Percentiles rank a stretch among this genome's conserved stretches.
Evolutionary conservation across 1,140 invertebrate genomes (phyloP).

Genomic region (Gonioctena quinquepunctata): DNA sequence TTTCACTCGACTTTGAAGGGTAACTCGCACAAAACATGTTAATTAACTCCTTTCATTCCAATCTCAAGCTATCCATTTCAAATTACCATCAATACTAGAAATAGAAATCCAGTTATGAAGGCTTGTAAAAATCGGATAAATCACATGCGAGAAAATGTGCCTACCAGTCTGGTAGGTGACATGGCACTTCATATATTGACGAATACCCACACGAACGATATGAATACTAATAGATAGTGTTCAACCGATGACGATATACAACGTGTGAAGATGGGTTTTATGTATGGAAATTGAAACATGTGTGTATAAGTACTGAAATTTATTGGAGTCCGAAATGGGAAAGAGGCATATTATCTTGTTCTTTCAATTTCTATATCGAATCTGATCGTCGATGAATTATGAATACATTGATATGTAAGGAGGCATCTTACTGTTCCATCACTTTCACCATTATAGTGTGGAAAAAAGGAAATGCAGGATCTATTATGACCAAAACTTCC

Average conservation of each 20-base stretch:
- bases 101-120: not conserved
- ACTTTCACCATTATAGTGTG: too few species aligned
- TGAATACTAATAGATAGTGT: not conserved
- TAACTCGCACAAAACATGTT: not conserved
- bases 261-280: not conserved
- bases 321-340: too few species aligned
- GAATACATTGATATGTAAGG: too few species aligned
- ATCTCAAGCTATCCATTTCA: not conserved
- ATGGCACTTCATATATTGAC: not conserved
- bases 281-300: too few species aligned
- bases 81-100: not conserved
- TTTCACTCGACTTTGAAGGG: not conserved
- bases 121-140: not conserved
- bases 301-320: too few species aligned
- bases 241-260: not conserved
- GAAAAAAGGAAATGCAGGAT: too few species aligned
- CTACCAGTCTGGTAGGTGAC: not conserved
- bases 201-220: not conserved
- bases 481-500: too few species aligned
- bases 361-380: too few species aligned
- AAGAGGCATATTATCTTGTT: too few species aligned
- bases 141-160: not conserved
- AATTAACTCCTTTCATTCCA: not conserved
- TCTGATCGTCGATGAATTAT: too few species aligned
- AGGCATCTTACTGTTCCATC: too few species aligned